These are phyloP conservation scores for Ceuthmochares aereus DNA, from an alignment of 2,113 vertebrate species.

Conservation along the genomic window DNA sequence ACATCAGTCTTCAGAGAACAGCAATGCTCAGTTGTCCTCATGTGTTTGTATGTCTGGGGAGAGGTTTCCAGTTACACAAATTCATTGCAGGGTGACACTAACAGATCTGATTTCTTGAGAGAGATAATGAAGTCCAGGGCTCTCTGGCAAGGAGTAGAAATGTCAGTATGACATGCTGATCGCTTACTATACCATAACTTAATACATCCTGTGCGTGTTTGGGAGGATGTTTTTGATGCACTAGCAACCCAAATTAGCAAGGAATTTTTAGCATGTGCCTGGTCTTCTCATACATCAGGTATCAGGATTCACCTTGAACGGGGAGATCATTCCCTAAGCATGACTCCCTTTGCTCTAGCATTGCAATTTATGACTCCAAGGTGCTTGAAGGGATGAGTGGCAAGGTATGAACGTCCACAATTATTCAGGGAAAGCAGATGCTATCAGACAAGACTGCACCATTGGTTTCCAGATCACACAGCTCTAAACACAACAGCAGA, in stretches of 20 bases:
- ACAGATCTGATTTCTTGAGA: slow-evolving; percentile 67
- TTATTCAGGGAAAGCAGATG: slow-evolving; percentile 59
- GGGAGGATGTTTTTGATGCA: slow-evolving; percentile 88
- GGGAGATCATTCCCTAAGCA: slow-evolving; percentile 55
- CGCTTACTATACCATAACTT: slow-evolving; percentile 72
- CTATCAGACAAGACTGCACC: slow-evolving; percentile 13
- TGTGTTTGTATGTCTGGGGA: not conserved
- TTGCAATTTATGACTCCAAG: slow-evolving; percentile 31
- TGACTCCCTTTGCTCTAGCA: slow-evolving; percentile 36
- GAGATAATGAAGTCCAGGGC: slow-evolving; percentile 69
- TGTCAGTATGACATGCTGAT: slow-evolving; percentile 71
- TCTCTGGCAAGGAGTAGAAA: slow-evolving; percentile 68
- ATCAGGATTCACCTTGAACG: slow-evolving; percentile 71
- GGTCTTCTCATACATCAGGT: slow-evolving; percentile 60
- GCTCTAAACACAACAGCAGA: not conserved
- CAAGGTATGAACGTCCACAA: slow-evolving; percentile 21
- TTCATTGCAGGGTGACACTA: slow-evolving; percentile 53
- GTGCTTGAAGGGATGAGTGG: not conserved
- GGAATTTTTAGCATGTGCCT: slow-evolving; percentile 84
- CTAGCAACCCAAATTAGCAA: slow-evolving; percentile 83
- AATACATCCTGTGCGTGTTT: slow-evolving; percentile 72
- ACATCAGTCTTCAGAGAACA: slow-evolving; percentile 24
- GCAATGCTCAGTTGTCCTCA: slow-evolving; percentile 54
- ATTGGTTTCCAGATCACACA: not conserved
- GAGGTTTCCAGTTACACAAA: slow-evolving; percentile 69